Evolutionary conservation across 2,113 vertebrate genomes (phyloP), one percentile per base, ranked within the genome.

Genomic region (Nettapus auritus): DNA sequence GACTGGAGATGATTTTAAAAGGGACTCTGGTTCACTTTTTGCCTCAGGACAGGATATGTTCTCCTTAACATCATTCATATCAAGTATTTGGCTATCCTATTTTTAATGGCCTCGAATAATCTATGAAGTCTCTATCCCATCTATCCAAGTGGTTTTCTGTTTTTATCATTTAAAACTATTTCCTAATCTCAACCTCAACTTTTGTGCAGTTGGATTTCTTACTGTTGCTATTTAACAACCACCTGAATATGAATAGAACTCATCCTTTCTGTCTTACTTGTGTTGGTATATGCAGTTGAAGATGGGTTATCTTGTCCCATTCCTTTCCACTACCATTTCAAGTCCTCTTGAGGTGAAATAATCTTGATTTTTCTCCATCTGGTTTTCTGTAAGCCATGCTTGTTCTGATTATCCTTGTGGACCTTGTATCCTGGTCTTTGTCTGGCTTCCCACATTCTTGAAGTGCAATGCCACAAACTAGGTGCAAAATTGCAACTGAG

Each of bases 371-470:
- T 36, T 82, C 87, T 67, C 48, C 50, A 28, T 73, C 57, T 84
- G 42, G 18, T 64, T 92, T 64, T 89, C 78, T 62, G 34, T 92
- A 89, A 91, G 77, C 87, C 74, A 29, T 86, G 69, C 83, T 90
- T 94, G 86, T 67, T 92, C 26, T 57, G 55, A 42, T 84, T 90
- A 63, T 75, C 57, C 73, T 60, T 60, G 42, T 86, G 64, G 12
- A 10, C 7, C 46, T 83, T 48, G 46, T 22, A 22, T 48, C 46
- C 52, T 57, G 90, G 88, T 74, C 64, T 46, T 85, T 34, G 23
- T 73, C 67, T 90, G 75, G 40, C 88, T 86, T 88, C 80, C 60
- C 69, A 68, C 1, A 2, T 66, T 85, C 82, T 60, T 60, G 15
- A 79, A 85, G 67, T 55, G 44, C 83, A 63, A 1, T 59, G 62